Evolutionary conservation across 2,888 invertebrate genomes (phyloP), one percentile per base, ranked within the genome.

Genomic region (Polylopha cassiicola): DNA sequence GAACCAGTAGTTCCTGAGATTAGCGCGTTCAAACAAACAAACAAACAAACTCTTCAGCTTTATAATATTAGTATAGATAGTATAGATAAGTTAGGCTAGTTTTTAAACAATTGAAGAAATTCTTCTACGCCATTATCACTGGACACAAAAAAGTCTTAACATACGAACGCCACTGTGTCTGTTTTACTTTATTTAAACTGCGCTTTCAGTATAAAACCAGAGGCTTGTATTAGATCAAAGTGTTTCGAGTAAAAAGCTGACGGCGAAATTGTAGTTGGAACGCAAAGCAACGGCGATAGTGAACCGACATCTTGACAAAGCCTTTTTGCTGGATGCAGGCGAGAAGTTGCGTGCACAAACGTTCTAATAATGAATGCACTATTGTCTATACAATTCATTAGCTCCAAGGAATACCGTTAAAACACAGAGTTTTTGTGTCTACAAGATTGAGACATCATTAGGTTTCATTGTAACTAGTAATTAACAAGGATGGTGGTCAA

Each of bases 291-390:
- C 39, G 36, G 45, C 38, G 32, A 31, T 43, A 39, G 44, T 51
- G 27, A 39, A 30, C 33, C 46, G 46, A 32, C 47, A 46, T 30
- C 36, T 21, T 32, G 29, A 37, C 31, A 32, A 32, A 27, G 33
- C 26, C n/a, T 42, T 46, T 45, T 48, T 48, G 43, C 43, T 39
- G 4, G 43, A 44, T 47, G 41, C 47, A 45, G 41, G 39, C 26
- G 38, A 43, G 42, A 38, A 47, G 44, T 28, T 32, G 44, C 44
- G 42, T 37, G 45, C 26, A 34, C 44, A 34, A 26, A 48, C 33
- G 39, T 39, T 46, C 38, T 44, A 58, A 57, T 65, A 58, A 61
- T 62, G 56, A 59, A 65, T 65, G 57, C 64, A 53, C 61, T 57
- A 65, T 65, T 65, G 64, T 65, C 54, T 56, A 44, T 38, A 38